A percentile compares a stretch with the other conserved stretches of the same genome.
phyloP scores from a whole-genome alignment of 1,140 invertebrate species.

The Fragariocoptes setiger region DNA sequence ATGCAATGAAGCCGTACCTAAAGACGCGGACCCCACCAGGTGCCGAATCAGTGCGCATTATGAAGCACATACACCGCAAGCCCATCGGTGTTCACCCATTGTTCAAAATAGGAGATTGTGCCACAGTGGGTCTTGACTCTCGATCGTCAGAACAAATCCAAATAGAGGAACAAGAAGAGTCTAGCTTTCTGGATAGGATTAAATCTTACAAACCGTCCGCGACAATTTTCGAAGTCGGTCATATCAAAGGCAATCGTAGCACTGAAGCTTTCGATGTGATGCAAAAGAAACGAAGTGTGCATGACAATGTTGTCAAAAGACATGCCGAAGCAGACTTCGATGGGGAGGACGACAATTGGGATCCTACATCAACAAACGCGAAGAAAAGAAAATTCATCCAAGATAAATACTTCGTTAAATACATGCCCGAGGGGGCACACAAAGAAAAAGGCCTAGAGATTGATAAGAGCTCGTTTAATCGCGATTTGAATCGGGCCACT shows the following conservation, averaged over 20 bases:
- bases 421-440: conserved; percentile 45
- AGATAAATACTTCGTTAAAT: conserved; percentile 50
- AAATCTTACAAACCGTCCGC: conserved; percentile 47
- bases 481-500: conserved; percentile 32
- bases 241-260: conserved; percentile 32
- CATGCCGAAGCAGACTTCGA: conserved; percentile 11
- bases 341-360: conserved; percentile 3
- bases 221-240: conserved; percentile 77
- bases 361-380: conserved; percentile 16
- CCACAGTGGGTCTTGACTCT: not conserved
- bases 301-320: conserved; percentile 18
- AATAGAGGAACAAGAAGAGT: conserved; percentile 11
- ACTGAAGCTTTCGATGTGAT: conserved; percentile 18
- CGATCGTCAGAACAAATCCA: conserved; percentile 2
- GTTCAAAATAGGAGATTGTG: conserved; percentile 15
- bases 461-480: conserved; percentile 34
- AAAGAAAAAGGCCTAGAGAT: conserved; percentile 53
- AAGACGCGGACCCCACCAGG: conserved; percentile 53
- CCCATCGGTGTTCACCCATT: conserved; percentile 25
- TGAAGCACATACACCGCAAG: conserved; percentile 29
- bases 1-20: conserved; percentile 66
- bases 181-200: conserved; percentile 32
- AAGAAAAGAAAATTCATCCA: conserved; percentile 20
- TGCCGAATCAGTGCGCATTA: conserved; percentile 47
- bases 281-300: conserved; percentile 20